Conservation (phyloP, 2,888 invertebrate genomes). For the Limnephilus lunatus region DNA sequence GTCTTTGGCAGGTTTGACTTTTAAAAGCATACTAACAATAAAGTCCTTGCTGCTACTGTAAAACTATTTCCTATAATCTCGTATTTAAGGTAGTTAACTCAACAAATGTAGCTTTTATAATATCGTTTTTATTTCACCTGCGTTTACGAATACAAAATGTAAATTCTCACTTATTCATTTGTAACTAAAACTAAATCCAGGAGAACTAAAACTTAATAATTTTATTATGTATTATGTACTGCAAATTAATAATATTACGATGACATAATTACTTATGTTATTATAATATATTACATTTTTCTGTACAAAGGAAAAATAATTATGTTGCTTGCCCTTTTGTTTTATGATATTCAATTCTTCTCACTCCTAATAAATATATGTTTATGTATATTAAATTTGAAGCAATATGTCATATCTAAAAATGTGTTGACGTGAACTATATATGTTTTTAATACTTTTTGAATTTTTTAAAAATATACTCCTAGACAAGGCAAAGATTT, state of each 20-base stretch:
- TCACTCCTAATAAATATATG: neutral
- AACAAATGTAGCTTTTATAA: constrained; percentile 17
- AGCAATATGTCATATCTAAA: neutral
- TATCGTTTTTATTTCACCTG: neutral
- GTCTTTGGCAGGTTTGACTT: constrained; percentile 12
- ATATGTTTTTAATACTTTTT: neutral
- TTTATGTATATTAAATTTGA: neutral
- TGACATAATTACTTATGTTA: neutral
- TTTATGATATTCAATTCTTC: neutral
- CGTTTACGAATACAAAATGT: neutral
- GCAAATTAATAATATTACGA: neutral
- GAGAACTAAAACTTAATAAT: neutral
- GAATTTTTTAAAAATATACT: neutral
- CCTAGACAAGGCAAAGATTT: neutral
- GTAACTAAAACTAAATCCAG: neutral
- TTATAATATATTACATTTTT: neutral
- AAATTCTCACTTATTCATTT: neutral
- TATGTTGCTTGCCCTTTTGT: neutral
- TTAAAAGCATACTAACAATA: neutral
- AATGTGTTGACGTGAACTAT: neutral
- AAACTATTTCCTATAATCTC: constrained; percentile 3
- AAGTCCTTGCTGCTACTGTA: neutral
- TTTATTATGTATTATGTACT: neutral
- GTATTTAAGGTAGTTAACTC: neutral
- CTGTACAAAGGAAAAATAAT: neutral